Percentiles rank a stretch among this genome's conserved stretches.
phyloP scores from a whole-genome alignment of 2,888 invertebrate genomes.

The Drosophila diplacantha region DNA sequence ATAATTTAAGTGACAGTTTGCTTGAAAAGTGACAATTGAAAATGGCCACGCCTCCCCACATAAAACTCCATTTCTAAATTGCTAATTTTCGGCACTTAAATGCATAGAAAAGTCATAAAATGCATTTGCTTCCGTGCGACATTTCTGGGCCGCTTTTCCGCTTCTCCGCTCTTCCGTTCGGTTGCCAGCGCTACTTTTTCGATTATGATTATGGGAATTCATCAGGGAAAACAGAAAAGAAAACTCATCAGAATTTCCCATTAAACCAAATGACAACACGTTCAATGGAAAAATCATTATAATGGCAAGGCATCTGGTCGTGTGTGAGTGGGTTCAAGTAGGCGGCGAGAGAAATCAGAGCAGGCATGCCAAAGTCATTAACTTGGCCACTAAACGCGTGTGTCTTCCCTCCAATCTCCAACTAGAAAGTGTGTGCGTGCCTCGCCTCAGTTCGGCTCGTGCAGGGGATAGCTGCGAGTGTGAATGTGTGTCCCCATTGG shows the following conservation, averaged over 20 bases:
- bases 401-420: slow-evolving; percentile 27
- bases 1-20: slow-evolving; percentile 65
- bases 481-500: neutral
- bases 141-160: slow-evolving; percentile 8
- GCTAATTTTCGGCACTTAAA: slow-evolving; percentile 55
- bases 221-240: slow-evolving; percentile 29
- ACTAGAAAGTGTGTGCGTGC: slow-evolving; percentile 17
- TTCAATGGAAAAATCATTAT: slow-evolving; percentile 57
- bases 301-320: slow-evolving; percentile 7
- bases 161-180: neutral
- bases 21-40: slow-evolving; percentile 58
- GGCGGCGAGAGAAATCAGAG: slow-evolving; percentile 41
- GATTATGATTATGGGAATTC: slow-evolving; percentile 41
- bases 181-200: slow-evolving; percentile 13
- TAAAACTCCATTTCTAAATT: slow-evolving; percentile 34
- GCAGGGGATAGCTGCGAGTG: neutral
- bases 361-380: slow-evolving; percentile 54
- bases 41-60: slow-evolving; percentile 36
- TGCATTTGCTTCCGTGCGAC: slow-evolving; percentile 53
- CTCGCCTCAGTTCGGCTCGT: neutral
- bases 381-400: slow-evolving; percentile 53
- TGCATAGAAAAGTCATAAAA: slow-evolving; percentile 56
- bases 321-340: slow-evolving; percentile 11
- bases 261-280: slow-evolving; percentile 66
- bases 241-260: slow-evolving; percentile 63